These are phyloP conservation scores for Sebastes aleutianus DNA, from an alignment of 2,797 vertebrate genomes.

Conservation along the genomic window DNA sequence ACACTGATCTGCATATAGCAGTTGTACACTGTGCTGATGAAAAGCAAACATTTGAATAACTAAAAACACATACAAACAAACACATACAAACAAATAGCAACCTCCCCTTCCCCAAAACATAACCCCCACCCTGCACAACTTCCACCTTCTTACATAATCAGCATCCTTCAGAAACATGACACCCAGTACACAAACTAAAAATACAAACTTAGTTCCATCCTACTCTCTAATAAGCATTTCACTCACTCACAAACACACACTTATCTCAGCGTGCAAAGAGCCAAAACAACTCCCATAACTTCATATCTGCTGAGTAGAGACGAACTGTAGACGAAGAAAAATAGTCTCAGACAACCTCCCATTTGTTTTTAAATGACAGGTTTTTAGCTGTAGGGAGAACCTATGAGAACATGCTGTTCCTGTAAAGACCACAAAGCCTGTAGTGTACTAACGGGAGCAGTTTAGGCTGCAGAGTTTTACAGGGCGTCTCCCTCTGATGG, in stretches of 20 bases:
- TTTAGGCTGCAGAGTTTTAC: too few relatives aligned
- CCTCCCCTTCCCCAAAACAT: too few relatives aligned
- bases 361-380: too few relatives aligned
- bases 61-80: not conserved
- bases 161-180: constrained; percentile 14
- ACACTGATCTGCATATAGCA: not conserved
- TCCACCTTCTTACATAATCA: constrained; percentile 7
- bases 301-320: not conserved
- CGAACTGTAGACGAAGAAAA: not conserved
- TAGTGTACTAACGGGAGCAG: too few relatives aligned
- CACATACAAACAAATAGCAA: not conserved
- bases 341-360: too few relatives aligned
- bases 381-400: not conserved
- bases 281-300: not conserved
- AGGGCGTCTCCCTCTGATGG: not conserved
- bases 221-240: not conserved
- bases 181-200: constrained; percentile 23
- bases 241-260: not conserved
- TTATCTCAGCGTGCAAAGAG: not conserved
- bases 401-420: not conserved
- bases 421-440: too few relatives aligned
- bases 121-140: not conserved
- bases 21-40: not conserved
- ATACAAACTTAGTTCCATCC: not conserved
- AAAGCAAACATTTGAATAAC: not conserved